Base-by-base conservation (phyloP, 2,113 vertebrate genomes). In the Aramus guarauna region DNA sequence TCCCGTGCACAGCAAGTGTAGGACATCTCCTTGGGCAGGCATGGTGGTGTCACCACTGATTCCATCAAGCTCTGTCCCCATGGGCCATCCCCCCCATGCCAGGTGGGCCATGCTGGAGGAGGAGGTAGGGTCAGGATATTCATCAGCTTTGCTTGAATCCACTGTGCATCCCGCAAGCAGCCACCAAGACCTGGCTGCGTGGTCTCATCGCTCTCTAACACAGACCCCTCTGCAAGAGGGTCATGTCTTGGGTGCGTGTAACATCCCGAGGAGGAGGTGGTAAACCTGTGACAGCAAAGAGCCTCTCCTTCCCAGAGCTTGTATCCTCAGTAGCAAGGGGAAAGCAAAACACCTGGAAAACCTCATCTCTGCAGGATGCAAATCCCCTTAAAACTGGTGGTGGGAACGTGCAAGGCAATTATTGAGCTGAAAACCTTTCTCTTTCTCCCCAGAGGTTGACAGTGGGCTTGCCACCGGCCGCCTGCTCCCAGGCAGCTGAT, bases 21-120 rank as follows among this genome's bases (percentile, higher is more conserved):
- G 8, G 22, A 4, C 47, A 43, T 11, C 52, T 16, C 37, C 48
- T 32, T 78, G 71, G 30, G 23, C 27, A 71, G 32, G 21, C 27
- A 19, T 1, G 3, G 53, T 0, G 1, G 39, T 23, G 50, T 77
- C 77, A 62, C 39, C 63, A 53, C 6, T 0, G 0, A 39, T n/a
- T 62, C 41, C 73, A 7, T 15, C 69, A 43, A 52, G 45, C 50
- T 56, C 76, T 36, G 59, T 15, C 23, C 48, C 26, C 1, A 0
- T 19, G 30, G 43, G 27, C 17, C 21, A 29, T 43, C 6, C 18
- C 39, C 43, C 55, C 29, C 16, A 3, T 0, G 0, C 60, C 3
- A 7, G 20, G 45, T 6, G 56, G 64, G 63, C 26, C 47, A 14
- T 64, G 84, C 53, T 71, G 68, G 64, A 53, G 77, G 39, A 89